These are phyloP conservation scores for Triplophysa yarkandensis DNA, from an alignment of 2,797 vertebrate genomes.

Conservation along the genomic window DNA sequence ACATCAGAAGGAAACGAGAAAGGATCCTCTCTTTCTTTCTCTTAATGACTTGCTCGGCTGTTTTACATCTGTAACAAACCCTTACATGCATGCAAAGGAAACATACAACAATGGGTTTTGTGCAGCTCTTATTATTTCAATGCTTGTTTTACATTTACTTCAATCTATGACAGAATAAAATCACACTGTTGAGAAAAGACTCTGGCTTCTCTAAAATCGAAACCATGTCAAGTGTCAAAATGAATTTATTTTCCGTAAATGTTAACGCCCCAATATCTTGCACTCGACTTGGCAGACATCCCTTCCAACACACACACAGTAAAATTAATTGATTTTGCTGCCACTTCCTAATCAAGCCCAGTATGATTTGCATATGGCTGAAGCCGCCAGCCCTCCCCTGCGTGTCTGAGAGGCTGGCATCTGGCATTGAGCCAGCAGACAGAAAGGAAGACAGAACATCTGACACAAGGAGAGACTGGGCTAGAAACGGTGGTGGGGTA, in stretches of 20 bases:
- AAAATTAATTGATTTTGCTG: conserved; percentile 72
- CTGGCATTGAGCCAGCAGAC: conserved; percentile 70
- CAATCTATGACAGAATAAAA: neutral
- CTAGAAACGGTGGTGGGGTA: neutral
- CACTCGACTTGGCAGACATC: conserved; percentile 10
- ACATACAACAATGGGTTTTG: neutral
- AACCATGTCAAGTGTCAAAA: neutral
- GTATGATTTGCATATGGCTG: conserved; percentile 66
- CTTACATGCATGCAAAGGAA: neutral
- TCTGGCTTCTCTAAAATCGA: no score
- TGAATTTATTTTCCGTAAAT: neutral
- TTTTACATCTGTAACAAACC: conserved; percentile 14
- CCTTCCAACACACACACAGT: neutral
- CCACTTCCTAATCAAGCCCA: conserved; percentile 74
- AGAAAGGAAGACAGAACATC: conserved; percentile 55
- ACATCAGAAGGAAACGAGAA: conserved; percentile 28
- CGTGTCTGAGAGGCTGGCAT: conserved; percentile 71
- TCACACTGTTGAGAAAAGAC: no score
- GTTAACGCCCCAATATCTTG: neutral
- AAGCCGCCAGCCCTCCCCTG: conserved; percentile 46
- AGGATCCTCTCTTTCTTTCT: neutral
- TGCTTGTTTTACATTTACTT: neutral
- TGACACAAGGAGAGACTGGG: conserved; percentile 44
- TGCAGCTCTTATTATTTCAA: neutral
- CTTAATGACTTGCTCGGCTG: neutral